Base-by-base conservation (phyloP, 2,797 vertebrate genomes). In the Takifugu rubripes region DNA sequence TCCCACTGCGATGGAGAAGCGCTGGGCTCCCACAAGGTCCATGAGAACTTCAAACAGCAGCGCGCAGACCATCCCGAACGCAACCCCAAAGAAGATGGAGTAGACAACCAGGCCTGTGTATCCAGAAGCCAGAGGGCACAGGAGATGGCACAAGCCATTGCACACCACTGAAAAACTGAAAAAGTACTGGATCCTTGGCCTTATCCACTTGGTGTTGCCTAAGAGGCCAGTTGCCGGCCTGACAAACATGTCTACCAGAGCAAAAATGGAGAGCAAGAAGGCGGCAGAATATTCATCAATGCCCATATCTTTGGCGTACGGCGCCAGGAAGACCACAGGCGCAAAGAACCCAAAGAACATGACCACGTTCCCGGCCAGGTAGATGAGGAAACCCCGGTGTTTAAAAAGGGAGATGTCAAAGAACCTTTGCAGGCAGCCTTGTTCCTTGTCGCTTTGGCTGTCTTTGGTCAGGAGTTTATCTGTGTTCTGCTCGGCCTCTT, bases 281-380 rank as follows among this genome's bases (percentile, higher is more conserved):
- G 91, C 90, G 5, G 90, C 87, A 3, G 89, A 93, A 56, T 92
- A 93, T 54, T 93, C 88, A 42, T 95, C 90, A 0, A 90, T 76
- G 43, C 90, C 90, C 0, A 72, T 81, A 68, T 92, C 84, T 70
- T 90, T 93, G 33, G 87, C 92, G 1, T 93, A 93, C 0, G 92
- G 92, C 5, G 92, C 91, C 64, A 94, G 78, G 64, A 96, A 94
- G 33, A 95, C 89, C 8, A 94, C 89, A 5, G 92, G 92, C 0
- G 92, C 90, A 21, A 93, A 94, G 78, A 94, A 90, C 0, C 88
- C 93, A 64, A 94, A 88, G 70, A 94, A 94, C 91, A 94, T 90
- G 6, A 95, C 61, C 49, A 93, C 87, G 0, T 93, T 93, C 31
- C 93, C 92, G 0, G 84, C 46, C 21, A 95, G 83, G 72, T 94